Evolutionary conservation across 1,140 invertebrate species (phyloP).

Genomic region (Lasioglossum baleicum): DNA sequence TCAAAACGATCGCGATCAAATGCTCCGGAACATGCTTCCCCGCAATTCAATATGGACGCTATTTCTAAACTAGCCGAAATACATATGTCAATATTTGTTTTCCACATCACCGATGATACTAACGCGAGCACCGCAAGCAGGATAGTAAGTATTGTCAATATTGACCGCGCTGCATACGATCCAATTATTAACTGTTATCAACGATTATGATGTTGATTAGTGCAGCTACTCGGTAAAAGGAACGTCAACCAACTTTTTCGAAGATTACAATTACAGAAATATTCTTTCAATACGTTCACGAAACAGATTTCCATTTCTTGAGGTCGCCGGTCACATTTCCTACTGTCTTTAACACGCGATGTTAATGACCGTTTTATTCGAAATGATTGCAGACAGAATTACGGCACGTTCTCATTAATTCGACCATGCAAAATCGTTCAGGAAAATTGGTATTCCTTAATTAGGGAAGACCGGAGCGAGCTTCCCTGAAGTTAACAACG

Average conservation of each 20-base stretch:
- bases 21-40: not conserved
- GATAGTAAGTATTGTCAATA: not conserved
- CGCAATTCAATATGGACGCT: not conserved
- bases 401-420: not conserved
- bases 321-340: no score
- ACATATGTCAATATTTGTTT: not conserved
- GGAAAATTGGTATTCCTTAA: not conserved
- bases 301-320: no score
- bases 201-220: not conserved
- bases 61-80: slow-evolving; percentile 7
- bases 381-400: not conserved
- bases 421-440: not conserved
- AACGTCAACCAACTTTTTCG: not conserved
- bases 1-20: not conserved
- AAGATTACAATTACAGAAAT: no score
- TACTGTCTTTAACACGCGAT: no score
- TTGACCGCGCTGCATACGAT: not conserved
- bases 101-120: not conserved
- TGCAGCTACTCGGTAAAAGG: no score
- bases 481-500: not conserved
- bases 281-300: no score
- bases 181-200: not conserved
- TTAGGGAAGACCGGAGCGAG: not conserved
- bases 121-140: no score
- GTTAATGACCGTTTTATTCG: not conserved